Conservation (phyloP, 2,113 vertebrate species). For the Brevimyrus niger region DNA sequence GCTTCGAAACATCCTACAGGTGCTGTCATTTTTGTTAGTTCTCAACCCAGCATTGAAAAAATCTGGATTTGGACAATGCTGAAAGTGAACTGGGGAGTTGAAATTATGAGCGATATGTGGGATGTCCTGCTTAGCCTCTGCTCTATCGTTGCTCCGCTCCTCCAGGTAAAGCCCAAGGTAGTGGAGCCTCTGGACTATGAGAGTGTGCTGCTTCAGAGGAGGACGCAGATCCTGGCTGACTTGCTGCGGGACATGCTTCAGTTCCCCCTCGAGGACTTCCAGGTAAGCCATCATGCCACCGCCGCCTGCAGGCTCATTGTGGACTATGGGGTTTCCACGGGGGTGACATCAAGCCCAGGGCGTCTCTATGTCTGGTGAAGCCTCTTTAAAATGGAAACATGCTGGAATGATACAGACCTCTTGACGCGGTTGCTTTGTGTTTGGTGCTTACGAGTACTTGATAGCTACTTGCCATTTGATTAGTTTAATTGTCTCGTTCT, state of each 20-base stretch:
- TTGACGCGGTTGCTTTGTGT: background rate
- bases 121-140: background rate
- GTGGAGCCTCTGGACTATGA: conserved; percentile 96
- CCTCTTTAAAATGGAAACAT: background rate
- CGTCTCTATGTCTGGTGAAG: background rate
- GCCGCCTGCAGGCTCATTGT: background rate
- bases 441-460: background rate
- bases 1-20: background rate
- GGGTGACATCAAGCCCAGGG: background rate
- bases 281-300: conserved; percentile 55
- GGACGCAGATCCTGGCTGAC: conserved; percentile 91
- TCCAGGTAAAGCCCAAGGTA: conserved; percentile 87
- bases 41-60: background rate
- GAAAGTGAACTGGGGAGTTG: background rate
- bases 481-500: background rate
- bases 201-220: conserved; percentile 86
- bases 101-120: background rate
- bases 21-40: background rate
- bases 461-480: background rate
- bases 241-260: conserved; percentile 86
- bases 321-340: background rate
- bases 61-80: background rate
- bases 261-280: conserved; percentile 92
- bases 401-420: background rate
- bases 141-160: background rate